phyloP scores from a whole-genome alignment of 2,113 vertebrate genomes.

The Peromyscus leucopus region DNA sequence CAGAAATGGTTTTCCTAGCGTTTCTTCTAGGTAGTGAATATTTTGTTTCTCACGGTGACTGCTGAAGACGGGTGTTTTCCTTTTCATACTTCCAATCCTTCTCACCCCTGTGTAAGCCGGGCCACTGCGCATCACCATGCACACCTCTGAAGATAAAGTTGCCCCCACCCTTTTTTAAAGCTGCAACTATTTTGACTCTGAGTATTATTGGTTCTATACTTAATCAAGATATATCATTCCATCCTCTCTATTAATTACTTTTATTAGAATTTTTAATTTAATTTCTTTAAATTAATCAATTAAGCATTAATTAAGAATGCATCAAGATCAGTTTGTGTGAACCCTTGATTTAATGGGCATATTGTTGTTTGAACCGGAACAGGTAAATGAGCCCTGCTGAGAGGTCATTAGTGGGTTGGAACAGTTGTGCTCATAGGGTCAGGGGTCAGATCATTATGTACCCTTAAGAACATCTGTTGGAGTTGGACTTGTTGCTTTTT shows the following conservation, averaged over 20 bases:
- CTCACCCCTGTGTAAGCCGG: background rate
- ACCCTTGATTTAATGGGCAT: constrained; percentile 76
- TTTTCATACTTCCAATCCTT: background rate
- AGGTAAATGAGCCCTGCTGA: constrained; percentile 87
- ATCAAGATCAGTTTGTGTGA: constrained; percentile 72
- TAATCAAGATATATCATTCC: constrained; percentile 15
- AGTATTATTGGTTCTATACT: constrained; percentile 57
- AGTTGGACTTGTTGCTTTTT: constrained; percentile 83
- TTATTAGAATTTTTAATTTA: constrained; percentile 77
- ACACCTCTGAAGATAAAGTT: background rate
- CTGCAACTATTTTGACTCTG: background rate
- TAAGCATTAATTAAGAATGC: constrained; percentile 77
- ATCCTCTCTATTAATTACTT: constrained; percentile 65
- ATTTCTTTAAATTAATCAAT: background rate
- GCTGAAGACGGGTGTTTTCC: background rate
- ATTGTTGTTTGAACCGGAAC: constrained; percentile 86
- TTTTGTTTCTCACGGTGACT: background rate
- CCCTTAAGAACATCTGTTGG: constrained; percentile 76
- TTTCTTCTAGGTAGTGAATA: constrained; percentile 46
- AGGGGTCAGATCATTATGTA: constrained; percentile 85
- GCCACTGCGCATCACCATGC: background rate
- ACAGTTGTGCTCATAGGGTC: constrained; percentile 68
- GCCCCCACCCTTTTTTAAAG: background rate
- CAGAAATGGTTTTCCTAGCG: background rate
- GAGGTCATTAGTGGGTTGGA: constrained; percentile 86